Evolutionary conservation across 2,113 vertebrate genomes (phyloP), one percentile per base, ranked within the genome.

Genomic region (Grallaria varia): DNA sequence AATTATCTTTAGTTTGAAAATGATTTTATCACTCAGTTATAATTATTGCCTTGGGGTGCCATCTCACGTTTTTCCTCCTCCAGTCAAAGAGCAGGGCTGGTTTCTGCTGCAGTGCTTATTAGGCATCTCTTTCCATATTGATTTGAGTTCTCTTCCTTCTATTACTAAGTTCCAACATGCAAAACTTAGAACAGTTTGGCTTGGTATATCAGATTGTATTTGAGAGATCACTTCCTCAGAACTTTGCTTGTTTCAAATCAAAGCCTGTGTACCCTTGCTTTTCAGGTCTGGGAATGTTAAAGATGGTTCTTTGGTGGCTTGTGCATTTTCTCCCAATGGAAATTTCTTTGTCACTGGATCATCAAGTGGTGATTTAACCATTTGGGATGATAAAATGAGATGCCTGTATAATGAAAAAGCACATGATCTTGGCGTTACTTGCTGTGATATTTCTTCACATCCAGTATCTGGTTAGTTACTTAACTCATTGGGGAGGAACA

Each of bases 351-450:
- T 98, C 94, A 99, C 98, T 23, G 99, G 99, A 88, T 99, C 99
- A 75, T 99, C 98, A 3, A 98, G 98, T 49, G 99, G 99, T 85
- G 98, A 99, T 95, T 95, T 99, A 90, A 98, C 98, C 31, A 53
- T 99, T 63, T 99, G 99, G 99, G 98, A 98, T 83, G 95, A 98
- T 87, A 97, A 98, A 89, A 96, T 98, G 97, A 98, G 95, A 64
- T 98, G 98, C 89, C 97, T 99, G n/a, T 91, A 74, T 62, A 98
- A 97, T 15, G 98, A 99, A 96, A 99, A 99, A 97, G 98, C 98
- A 53, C 99, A 99, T 8, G 99, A 99, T 97, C 98, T 99, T 91
- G 99, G 99, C 0, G 98, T 99, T 88, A 98, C 98, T 94, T 99
- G 99, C 97, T 99, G 99, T 88, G 97, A 98, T 95, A 98, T 98